A percentile compares a stretch with the other conserved stretches of the same genome.
These are phyloP conservation scores for Formicarius rufipectus DNA, from an alignment of 2,113 vertebrate genomes.

Conservation along the genomic window DNA sequence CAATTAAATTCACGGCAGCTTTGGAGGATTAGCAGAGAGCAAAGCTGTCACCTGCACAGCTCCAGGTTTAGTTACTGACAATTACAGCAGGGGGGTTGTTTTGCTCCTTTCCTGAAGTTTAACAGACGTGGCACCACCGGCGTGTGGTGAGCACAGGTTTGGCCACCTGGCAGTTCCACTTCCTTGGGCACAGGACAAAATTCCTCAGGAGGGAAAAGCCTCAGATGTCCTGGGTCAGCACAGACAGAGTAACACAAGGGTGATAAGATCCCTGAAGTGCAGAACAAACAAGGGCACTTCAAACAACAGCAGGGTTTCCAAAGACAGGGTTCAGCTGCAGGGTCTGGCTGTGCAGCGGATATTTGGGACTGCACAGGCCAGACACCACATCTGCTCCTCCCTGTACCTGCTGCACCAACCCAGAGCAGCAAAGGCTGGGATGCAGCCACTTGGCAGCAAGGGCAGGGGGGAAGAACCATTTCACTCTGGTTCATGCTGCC, in stretches of 20 bases:
- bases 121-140: background rate
- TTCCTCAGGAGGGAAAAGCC: background rate
- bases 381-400: background rate
- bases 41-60: background rate
- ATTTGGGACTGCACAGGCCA: background rate
- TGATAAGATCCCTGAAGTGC: slow-evolving; percentile 31
- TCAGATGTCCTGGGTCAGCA: slow-evolving; percentile 3
- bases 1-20: background rate
- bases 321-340: background rate
- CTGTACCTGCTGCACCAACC: background rate
- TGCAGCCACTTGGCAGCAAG: background rate
- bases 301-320: background rate
- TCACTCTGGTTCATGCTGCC: accelerated
- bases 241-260: background rate
- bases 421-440: background rate
- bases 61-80: background rate
- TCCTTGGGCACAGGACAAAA: background rate
- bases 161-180: background rate
- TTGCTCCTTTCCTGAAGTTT: background rate
- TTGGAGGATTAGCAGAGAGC: background rate
- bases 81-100: background rate
- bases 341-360: background rate
- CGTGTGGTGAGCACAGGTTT: background rate
- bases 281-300: slow-evolving; percentile 22
- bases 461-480: background rate